Percentiles rank a stretch among this genome's conserved stretches.
Evolutionary conservation across 2,888 invertebrate species (phyloP).

Genomic region (Drosophila paramelanica): DNA sequence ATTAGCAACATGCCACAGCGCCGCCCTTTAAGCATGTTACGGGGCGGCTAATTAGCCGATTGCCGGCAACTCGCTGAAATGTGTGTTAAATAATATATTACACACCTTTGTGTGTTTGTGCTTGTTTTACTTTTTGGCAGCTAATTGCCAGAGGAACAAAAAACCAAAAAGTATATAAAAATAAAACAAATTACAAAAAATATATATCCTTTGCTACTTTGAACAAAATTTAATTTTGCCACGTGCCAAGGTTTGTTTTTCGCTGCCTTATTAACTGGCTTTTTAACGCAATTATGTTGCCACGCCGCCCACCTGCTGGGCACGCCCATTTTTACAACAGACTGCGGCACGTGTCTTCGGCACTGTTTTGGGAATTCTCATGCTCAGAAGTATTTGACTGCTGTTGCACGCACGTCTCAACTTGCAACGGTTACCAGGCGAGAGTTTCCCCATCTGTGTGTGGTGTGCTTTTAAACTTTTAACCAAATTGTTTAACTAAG

Average conservation of each 20-base stretch:
- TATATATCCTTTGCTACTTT: constrained; percentile 23
- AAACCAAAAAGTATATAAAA: not conserved
- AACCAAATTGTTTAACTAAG: constrained; percentile 77
- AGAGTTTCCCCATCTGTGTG: constrained; percentile 9
- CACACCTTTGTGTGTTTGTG: not conserved
- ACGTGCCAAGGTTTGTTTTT: constrained; percentile 45
- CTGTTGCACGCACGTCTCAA: constrained; percentile 63
- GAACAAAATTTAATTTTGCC: constrained; percentile 58
- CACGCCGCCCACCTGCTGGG: constrained; percentile 27
- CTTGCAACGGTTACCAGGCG: constrained; percentile 23
- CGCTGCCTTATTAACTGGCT: constrained; percentile 66
- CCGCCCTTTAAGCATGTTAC: constrained; percentile 17
- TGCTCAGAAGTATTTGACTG: constrained; percentile 37
- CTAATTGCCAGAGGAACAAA: constrained; percentile 37
- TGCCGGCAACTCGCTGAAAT: constrained; percentile 43
- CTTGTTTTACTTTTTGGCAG: constrained; percentile 6
- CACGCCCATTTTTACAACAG: constrained; percentile 24
- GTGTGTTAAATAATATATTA: constrained; percentile 48
- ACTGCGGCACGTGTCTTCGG: constrained; percentile 56
- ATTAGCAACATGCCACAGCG: constrained; percentile 49
- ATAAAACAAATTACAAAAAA: not conserved
- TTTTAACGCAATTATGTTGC: constrained; percentile 72
- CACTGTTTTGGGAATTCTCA: constrained; percentile 35
- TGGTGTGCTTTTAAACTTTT: constrained; percentile 59
- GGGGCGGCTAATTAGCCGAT: constrained; percentile 61